Evolutionary conservation across 2,888 invertebrate species (phyloP).

Genomic region (Pheosia tremula): DNA sequence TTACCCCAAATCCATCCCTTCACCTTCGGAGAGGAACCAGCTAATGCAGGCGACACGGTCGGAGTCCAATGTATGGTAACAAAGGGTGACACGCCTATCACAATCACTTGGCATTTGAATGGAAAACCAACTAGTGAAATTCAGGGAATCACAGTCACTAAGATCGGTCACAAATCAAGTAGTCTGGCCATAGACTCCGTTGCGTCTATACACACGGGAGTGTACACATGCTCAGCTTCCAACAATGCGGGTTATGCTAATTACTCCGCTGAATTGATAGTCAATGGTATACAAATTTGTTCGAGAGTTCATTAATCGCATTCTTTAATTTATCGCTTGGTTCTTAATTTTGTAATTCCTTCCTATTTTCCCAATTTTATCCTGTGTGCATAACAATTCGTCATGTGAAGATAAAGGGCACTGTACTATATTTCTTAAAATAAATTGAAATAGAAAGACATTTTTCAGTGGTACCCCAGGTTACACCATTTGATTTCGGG

Average conservation of each 20-base stretch:
- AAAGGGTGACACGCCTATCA: constrained; percentile 92
- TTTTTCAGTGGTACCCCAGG: constrained; percentile 90
- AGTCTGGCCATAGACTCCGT: constrained; percentile 90
- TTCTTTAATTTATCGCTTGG: constrained; percentile 25
- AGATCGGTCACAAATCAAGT: constrained; percentile 87
- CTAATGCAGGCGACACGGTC: constrained; percentile 91
- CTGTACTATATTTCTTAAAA: background rate
- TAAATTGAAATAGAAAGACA: constrained; percentile 14
- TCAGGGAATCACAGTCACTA: constrained; percentile 83
- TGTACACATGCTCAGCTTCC: constrained; percentile 89
- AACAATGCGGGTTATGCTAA: constrained; percentile 88
- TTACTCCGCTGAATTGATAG: constrained; percentile 87
- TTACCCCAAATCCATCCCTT: constrained; percentile 91
- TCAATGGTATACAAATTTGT: constrained; percentile 85
- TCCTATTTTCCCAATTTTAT: constrained; percentile 12
- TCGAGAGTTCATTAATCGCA: constrained; percentile 18
- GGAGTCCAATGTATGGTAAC: constrained; percentile 90
- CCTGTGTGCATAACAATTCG: background rate
- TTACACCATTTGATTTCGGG: constrained; percentile 91
- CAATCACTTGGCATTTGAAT: constrained; percentile 91
- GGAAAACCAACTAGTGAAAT: constrained; percentile 82
- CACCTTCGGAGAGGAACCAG: constrained; percentile 90
- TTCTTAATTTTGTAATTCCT: constrained; percentile 16
- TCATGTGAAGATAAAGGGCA: background rate
- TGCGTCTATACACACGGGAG: constrained; percentile 89